Evolutionary conservation across 2,888 invertebrate genomes (phyloP), one percentile per base, ranked within the genome.

Genomic region (Metellina segmentata): DNA sequence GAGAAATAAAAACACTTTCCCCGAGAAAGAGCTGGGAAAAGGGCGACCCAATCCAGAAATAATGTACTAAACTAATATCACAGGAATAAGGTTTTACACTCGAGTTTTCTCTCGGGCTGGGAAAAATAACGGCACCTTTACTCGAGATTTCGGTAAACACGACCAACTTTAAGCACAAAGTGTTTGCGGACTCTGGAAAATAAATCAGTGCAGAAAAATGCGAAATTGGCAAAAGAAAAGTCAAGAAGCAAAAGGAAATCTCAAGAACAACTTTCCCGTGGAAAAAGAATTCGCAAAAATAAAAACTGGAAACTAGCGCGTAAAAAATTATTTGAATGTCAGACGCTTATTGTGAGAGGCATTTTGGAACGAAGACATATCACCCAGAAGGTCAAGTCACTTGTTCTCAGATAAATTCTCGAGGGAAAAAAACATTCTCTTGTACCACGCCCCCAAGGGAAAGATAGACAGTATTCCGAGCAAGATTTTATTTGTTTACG

Each of bases 291-390:
- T 7, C 70, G n/a, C 51, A 48, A 48, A 52, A 51, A 78, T 78
- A 19, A 5, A n/a, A 19, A 34, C 34, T 34, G 34, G n/a, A 52
- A 78, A 78, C 8, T 6, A 53, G 19, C 34, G 7, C 16, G 52
- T 19, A 78, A 78, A 78, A 85, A 85, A 72, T 7, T 20, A 48
- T 75, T 85, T 75, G 16, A 61, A 78, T 78, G 78, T 78, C 78
- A 78, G 78, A 78, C 75, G 71, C 34, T 75, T 74, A 85, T 85
- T 85, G 85, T 85, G 74, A 85, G 85, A 69, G 72, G 81, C 69
- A 88, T 75, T 81, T 81, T 85, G 71, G 89, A 72, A 89, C 89
- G 89, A 89, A 85, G 89, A 89, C 89, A 85, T 83, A 89, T 89
- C 79, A 85, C 78, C 85, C 7, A 9, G 13, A 52, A 79, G 89